Percentiles rank a stretch among this genome's conserved stretches.
Conservation (phyloP, 2,888 invertebrate genomes). For the Chaitophorus viminalis region DNA sequence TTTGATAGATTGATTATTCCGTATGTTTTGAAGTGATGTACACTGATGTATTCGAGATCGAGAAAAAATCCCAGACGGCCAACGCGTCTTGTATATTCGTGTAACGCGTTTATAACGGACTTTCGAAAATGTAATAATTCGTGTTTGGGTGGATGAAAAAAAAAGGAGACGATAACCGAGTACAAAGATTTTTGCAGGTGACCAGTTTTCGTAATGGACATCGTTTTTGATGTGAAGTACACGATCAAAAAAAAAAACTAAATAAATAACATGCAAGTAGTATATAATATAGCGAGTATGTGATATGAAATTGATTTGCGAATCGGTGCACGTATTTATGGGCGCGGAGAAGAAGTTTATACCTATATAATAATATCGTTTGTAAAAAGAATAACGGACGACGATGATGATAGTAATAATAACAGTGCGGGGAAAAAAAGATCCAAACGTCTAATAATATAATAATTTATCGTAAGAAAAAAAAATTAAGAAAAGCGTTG, state of each 20-base stretch:
- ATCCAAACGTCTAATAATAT: neutral
- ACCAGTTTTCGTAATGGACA: slow-evolving; percentile 30
- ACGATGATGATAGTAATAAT: neutral
- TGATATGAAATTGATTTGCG: slow-evolving; percentile 27
- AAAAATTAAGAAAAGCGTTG: slow-evolving; percentile 3
- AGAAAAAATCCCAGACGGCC: neutral
- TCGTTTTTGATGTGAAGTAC: slow-evolving; percentile 17
- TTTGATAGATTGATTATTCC: neutral
- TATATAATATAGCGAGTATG: neutral
- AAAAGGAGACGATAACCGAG: slow-evolving; percentile 13
- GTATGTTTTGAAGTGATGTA: neutral
- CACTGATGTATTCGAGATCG: neutral
- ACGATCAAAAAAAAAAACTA: neutral
- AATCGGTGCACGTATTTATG: slow-evolving; percentile 40
- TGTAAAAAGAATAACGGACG: neutral
- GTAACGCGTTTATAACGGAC: too few species aligned
- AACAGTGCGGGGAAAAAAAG: neutral
- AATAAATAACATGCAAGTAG: slow-evolving; percentile 9
- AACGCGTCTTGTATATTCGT: neutral
- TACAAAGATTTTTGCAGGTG: slow-evolving; percentile 6
- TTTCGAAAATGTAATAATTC: slow-evolving; percentile 32
- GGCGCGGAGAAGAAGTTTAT: too few species aligned
- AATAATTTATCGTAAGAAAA: neutral
- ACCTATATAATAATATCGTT: neutral
- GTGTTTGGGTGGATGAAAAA: neutral